Base-by-base conservation (phyloP, 2,797 vertebrate genomes). In the Mycteria americana region DNA sequence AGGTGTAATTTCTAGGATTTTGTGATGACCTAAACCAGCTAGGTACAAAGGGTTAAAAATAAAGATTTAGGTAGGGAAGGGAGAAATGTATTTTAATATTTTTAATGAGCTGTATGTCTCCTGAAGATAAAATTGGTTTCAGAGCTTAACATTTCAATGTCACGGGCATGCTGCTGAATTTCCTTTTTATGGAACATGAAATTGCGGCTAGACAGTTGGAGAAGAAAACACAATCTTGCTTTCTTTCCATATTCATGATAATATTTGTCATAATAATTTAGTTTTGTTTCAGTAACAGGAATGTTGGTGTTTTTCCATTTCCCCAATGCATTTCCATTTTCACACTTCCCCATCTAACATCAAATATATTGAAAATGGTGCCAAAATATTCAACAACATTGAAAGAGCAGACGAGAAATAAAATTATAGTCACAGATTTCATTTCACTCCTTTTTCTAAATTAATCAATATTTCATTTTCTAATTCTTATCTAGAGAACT, bases 181-280 rank as follows among this genome's bases (percentile, higher is more conserved):
- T 91, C 63, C 31, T 85, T 94, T 92, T 21, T 91, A 64, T 72
- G 82, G 68, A 96, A 92, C n/a, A 30, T 2, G 7, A 81, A 90
- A 90, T 41, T 48, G 56, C 14, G 1, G 41, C 24, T 18, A 85
- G 88, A 74, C 83, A 86, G 39, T 69, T 85, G 84, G 60, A 91
- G 63, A 75, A 83, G 77, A 75, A 92, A 94, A 84, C 33, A 67
- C 63, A 88, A 30, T 85, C 68, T 96, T 64, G 15, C 35, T 94
- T 81, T 39, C n/a, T 93, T 95, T 96, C 94, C 92, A 89, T 97
- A 96, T 94, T 92, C 81, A 84, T 94, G 88, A 85, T 75, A 94
- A 80, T 77, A 97, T 96, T 97, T 97, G 70, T 95, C 77, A 95
- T 88, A 91, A 94, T 95, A 96, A 97, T 95, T 96, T 89, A 73